Conservation (phyloP, 1,140 invertebrate genomes). For the Hycleus phaleratus region DNA sequence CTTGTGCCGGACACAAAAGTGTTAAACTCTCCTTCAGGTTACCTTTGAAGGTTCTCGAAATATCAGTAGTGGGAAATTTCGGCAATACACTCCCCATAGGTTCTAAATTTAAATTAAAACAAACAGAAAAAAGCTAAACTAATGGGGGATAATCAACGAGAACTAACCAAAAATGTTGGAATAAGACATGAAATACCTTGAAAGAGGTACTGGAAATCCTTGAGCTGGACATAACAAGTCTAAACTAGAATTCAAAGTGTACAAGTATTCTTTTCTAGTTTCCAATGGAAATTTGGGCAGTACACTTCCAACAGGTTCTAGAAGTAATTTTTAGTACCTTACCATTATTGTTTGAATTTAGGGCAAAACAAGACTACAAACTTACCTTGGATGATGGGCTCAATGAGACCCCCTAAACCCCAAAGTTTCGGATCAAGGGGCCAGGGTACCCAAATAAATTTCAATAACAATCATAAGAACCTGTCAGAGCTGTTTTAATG, state of each 20-base stretch:
- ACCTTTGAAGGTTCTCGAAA: conserved; percentile 31
- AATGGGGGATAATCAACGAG: background rate
- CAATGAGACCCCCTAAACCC: background rate
- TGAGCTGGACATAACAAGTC: conserved; percentile 51
- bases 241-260: conserved; percentile 30
- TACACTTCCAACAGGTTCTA: conserved; percentile 45
- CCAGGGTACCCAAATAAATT: conserved; percentile 30
- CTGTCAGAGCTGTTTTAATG: background rate
- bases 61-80: conserved; percentile 46
- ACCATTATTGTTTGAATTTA: background rate
- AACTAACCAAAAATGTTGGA: conserved; percentile 9
- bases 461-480: conserved; percentile 5
- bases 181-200: conserved; percentile 44
- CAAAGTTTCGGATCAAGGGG: conserved; percentile 17
- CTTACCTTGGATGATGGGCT: conserved; percentile 21
- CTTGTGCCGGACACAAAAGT: conserved; percentile 51
- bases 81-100: conserved; percentile 49
- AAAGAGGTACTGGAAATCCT: conserved; percentile 52
- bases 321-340: conserved; percentile 21
- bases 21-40: conserved; percentile 41
- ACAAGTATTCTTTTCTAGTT: conserved; percentile 37
- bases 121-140: conserved; percentile 7
- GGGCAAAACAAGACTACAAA: conserved; percentile 3
- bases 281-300: conserved; percentile 54
- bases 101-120: conserved; percentile 37